A percentile compares a stretch with the other conserved stretches of the same genome.
Conservation (phyloP, 2,797 vertebrate species). For the Mastacembelus armatus region DNA sequence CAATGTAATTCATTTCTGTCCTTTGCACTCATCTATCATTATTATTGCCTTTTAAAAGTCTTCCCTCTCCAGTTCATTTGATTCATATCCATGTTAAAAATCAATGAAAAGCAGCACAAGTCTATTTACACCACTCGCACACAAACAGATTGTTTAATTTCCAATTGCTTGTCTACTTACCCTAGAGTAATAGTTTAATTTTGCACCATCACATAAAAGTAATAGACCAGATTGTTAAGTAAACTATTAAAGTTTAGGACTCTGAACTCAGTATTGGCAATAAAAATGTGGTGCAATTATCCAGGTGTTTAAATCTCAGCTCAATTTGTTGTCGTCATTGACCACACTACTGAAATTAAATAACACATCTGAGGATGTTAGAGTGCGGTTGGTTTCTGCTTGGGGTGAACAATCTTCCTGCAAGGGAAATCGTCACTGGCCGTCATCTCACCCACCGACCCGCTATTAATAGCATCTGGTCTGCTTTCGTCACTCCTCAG, state of each 20-base stretch:
- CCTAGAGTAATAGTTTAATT: conserved; percentile 27
- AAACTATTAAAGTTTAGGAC: conserved; percentile 27
- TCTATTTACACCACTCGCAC: conserved; percentile 28
- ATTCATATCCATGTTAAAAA: conserved; percentile 33
- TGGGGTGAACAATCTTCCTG: conserved; percentile 48
- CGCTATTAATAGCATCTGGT: conserved; percentile 79
- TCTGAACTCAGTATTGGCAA: conserved; percentile 3
- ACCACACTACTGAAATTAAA: conserved; percentile 1
- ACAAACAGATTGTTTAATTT: conserved; percentile 15
- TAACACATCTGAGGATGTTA: conserved; percentile 41
- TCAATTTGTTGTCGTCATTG: conserved; percentile 2
- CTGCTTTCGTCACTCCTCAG: conserved; percentile 75
- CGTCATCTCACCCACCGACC: conserved; percentile 67
- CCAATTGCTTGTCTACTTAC: conserved; percentile 23
- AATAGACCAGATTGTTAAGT: conserved; percentile 14
- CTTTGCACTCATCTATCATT: conserved; percentile 11
- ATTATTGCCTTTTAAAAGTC: conserved; percentile 12
- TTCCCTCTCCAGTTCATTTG: conserved; percentile 13
- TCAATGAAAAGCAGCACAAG: conserved; percentile 30
- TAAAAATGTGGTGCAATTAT: conserved; percentile 9
- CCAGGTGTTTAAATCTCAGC: conserved; percentile 23
- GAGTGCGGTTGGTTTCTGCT: conserved; percentile 30
- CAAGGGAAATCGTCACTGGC: conserved; percentile 55
- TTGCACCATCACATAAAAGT: conserved; percentile 31
- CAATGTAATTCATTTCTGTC: conserved; percentile 18